phyloP scores from a whole-genome alignment of 1,140 invertebrate genomes.

The Drosophila virilis region DNA sequence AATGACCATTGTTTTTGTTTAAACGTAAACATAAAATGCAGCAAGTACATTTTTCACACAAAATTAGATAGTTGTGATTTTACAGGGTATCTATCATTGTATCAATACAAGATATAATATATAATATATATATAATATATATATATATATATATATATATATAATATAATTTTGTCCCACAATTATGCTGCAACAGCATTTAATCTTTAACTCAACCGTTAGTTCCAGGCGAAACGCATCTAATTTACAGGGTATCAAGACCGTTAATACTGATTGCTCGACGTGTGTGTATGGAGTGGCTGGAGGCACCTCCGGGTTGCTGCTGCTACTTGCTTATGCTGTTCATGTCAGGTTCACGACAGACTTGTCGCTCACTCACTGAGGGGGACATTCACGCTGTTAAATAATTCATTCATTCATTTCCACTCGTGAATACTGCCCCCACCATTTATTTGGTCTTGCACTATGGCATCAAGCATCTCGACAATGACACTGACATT shows the following conservation, averaged over 20 bases:
- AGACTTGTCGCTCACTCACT: slow-evolving; percentile 32
- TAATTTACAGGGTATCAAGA: slow-evolving; percentile 5
- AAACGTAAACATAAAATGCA: too few relatives aligned
- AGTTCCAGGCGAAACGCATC: not conserved
- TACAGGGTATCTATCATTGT: too few relatives aligned
- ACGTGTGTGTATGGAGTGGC: too few relatives aligned
- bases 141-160: too few relatives aligned
- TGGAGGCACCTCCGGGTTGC: not conserved
- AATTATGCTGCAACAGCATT: not conserved
- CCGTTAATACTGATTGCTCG: too few relatives aligned
- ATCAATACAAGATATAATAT: too few relatives aligned
- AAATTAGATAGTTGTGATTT: too few relatives aligned
- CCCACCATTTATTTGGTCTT: slow-evolving; percentile 3
- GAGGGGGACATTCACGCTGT: slow-evolving; percentile 27
- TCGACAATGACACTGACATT: slow-evolving; percentile 51
- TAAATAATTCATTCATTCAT: slow-evolving; percentile 60
- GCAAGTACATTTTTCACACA: too few relatives aligned
- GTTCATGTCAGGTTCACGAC: slow-evolving; percentile 35
- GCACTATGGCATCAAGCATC: slow-evolving; percentile 29
- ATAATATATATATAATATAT: too few relatives aligned
- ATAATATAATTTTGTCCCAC: too few relatives aligned
- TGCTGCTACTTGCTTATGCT: slow-evolving; percentile 31
- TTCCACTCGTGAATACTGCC: slow-evolving; percentile 14
- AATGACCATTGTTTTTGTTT: too few relatives aligned
- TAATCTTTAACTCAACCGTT: not conserved